Percentiles rank a stretch among this genome's conserved stretches.
Evolutionary conservation across 2,888 invertebrate species (phyloP).

Genomic region (Sesia bembeciformis): DNA sequence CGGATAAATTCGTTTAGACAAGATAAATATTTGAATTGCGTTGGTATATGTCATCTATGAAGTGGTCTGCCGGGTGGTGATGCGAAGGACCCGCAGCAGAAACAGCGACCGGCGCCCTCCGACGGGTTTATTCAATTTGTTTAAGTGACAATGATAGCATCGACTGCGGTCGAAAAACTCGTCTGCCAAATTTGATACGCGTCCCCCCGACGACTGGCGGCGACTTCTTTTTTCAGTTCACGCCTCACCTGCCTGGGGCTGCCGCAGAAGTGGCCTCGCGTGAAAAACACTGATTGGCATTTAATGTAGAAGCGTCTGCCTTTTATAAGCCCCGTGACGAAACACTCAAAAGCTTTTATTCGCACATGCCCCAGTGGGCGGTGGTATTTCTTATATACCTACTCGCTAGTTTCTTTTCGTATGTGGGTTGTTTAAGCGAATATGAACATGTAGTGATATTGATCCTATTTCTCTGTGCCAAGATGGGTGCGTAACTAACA

Average conservation of each 20-base stretch:
- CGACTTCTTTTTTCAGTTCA: constrained; percentile 56
- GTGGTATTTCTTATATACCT: no score
- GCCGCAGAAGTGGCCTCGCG: constrained; percentile 36
- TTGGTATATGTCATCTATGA: neutral
- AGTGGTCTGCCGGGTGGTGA: neutral
- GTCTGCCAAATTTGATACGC: constrained; percentile 56
- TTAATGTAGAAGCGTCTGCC: constrained; percentile 43
- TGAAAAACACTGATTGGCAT: constrained; percentile 56
- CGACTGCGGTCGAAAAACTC: constrained; percentile 61
- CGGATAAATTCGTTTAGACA: no score
- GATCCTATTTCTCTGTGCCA: no score
- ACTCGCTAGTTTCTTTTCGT: no score
- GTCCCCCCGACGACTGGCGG: constrained; percentile 34
- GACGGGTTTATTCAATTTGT: constrained; percentile 68
- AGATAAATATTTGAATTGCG: neutral
- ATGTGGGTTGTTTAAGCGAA: no score
- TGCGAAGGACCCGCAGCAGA: neutral
- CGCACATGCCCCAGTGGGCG: constrained; percentile 1
- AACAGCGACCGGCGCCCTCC: constrained; percentile 41
- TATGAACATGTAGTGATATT: no score
- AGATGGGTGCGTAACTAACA: no score
- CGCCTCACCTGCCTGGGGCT: constrained; percentile 54
- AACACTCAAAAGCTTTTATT: constrained; percentile 15
- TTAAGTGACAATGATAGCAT: constrained; percentile 72
- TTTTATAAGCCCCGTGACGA: constrained; percentile 26